Evolutionary conservation across 2,888 invertebrate genomes (phyloP).

Genomic region (Ennomos quercinarius): DNA sequence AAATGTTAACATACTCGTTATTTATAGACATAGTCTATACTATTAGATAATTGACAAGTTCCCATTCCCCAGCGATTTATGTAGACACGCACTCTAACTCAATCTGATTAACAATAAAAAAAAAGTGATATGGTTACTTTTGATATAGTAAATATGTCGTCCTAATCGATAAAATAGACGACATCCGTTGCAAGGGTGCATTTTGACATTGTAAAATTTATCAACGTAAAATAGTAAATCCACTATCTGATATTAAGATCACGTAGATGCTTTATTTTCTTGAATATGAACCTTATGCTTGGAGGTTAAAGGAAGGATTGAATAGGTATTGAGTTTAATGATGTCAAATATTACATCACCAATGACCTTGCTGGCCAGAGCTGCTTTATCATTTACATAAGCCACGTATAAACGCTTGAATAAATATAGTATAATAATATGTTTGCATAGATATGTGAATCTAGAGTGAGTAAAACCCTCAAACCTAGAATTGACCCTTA

Average conservation of each 20-base stretch:
- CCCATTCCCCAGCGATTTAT: too few species aligned
- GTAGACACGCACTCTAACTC: too few species aligned
- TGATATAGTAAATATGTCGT: too few species aligned
- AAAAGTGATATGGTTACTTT: too few species aligned
- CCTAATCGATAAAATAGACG: too few species aligned
- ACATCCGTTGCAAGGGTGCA: too few species aligned
- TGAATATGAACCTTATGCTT: constrained; percentile 41
- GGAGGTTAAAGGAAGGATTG: constrained; percentile 53
- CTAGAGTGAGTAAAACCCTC: background rate
- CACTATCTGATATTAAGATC: constrained; percentile 23
- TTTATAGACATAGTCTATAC: too few species aligned
- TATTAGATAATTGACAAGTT: too few species aligned
- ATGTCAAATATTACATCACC: constrained; percentile 72
- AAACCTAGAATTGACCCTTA: constrained; percentile 7
- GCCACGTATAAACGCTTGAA: constrained; percentile 32
- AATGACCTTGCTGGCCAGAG: constrained; percentile 48
- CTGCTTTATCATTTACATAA: constrained; percentile 46
- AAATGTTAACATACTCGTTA: too few species aligned
- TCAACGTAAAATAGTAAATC: constrained; percentile 18
- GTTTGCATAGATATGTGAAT: constrained; percentile 4
- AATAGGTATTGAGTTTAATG: constrained; percentile 52
- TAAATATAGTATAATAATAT: constrained; percentile 20
- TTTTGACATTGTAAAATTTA: background rate
- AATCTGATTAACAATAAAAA: too few species aligned
- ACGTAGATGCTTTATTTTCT: constrained; percentile 6